These are phyloP conservation scores for Drosophila emarginata DNA, from an alignment of 2,888 invertebrate genomes.

Conservation along the genomic window DNA sequence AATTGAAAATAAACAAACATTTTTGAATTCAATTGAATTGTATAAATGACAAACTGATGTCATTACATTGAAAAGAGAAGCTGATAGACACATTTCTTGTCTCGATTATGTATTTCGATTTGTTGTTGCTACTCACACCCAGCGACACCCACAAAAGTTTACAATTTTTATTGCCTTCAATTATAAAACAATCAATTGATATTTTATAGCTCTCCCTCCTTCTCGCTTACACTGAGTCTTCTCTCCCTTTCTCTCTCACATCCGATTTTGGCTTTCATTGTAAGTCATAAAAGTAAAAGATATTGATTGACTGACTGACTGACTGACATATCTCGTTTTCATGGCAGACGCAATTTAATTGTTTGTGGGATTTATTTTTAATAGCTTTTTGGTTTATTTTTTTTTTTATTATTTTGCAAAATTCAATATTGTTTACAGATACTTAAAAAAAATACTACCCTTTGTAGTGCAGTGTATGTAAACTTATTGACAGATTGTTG, in stretches of 20 bases:
- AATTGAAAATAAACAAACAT: constrained; percentile 55
- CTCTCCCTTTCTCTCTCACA: neutral
- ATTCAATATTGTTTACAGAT: neutral
- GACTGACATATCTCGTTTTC: constrained; percentile 1
- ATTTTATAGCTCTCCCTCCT: constrained; percentile 47
- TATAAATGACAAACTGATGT: constrained; percentile 61
- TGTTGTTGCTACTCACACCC: constrained; percentile 24
- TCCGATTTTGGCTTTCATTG: neutral
- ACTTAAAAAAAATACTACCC: neutral
- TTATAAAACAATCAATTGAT: constrained; percentile 71
- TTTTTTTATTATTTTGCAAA: neutral
- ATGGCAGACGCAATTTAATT: constrained; percentile 33
- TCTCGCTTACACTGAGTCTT: neutral
- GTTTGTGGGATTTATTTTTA: constrained; percentile 19
- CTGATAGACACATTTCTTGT: neutral
- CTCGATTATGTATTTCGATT: constrained; percentile 26
- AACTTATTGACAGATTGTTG: constrained; percentile 41
- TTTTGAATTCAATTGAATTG: constrained; percentile 64
- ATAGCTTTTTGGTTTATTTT: constrained; percentile 30
- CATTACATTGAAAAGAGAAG: constrained; percentile 43
- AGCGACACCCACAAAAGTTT: constrained; percentile 36
- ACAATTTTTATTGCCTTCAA: constrained; percentile 68
- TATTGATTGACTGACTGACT: neutral
- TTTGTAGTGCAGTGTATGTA: constrained; percentile 28
- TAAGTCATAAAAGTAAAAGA: constrained; percentile 10